Conservation (phyloP, 2,888 invertebrate species). For the Philereme transversata region DNA sequence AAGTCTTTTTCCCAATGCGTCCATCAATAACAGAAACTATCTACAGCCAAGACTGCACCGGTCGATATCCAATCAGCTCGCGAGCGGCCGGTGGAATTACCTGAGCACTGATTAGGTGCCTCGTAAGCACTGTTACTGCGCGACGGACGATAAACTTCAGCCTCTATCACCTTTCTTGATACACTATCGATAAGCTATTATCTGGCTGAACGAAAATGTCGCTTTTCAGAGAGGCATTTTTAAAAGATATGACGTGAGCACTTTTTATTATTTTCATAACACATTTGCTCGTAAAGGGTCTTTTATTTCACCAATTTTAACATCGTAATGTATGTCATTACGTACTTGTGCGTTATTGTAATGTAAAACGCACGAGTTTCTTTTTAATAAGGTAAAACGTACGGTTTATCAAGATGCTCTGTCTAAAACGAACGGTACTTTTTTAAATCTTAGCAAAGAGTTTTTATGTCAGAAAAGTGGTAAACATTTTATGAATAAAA, state of each 20-base stretch:
- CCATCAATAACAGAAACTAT: constrained; percentile 56
- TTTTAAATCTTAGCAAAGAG: too few relatives aligned
- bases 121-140: constrained; percentile 38
- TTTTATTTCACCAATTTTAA: too few relatives aligned
- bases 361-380: too few relatives aligned
- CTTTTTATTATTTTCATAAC: too few relatives aligned
- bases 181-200: constrained; percentile 26
- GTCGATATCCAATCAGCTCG: constrained; percentile 79
- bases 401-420: too few relatives aligned
- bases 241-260: not conserved
- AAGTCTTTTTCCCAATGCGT: constrained; percentile 20
- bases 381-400: too few relatives aligned
- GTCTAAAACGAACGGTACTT: too few relatives aligned
- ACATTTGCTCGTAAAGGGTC: too few relatives aligned
- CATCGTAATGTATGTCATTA: too few relatives aligned
- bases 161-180: constrained; percentile 15
- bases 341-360: too few relatives aligned
- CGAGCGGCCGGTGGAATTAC: constrained; percentile 60
- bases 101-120: constrained; percentile 69
- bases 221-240: not conserved
- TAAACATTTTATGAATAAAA: too few relatives aligned
- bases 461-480: too few relatives aligned
- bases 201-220: not conserved
- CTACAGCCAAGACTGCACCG: constrained; percentile 53
- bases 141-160: constrained; percentile 24